A percentile compares a stretch with the other conserved stretches of the same genome.
Evolutionary conservation across 1,140 invertebrate species (phyloP).

Genomic region (Forficula auricularia): DNA sequence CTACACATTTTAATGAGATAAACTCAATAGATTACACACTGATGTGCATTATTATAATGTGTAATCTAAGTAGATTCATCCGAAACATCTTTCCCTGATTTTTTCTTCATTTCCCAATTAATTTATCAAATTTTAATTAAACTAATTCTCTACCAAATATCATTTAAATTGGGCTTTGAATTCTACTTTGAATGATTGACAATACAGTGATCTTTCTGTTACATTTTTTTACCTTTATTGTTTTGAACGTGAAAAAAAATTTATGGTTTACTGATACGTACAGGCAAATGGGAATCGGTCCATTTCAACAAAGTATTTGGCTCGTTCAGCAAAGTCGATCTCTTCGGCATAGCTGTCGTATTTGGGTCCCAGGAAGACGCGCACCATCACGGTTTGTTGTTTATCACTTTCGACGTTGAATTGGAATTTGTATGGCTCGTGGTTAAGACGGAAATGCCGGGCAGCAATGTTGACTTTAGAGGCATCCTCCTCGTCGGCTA

Average conservation of each 20-base stretch:
- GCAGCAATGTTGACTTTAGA: slow-evolving; percentile 42
- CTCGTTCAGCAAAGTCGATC: slow-evolving; percentile 28
- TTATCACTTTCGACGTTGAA: slow-evolving; percentile 37
- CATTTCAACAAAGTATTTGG: slow-evolving; percentile 43
- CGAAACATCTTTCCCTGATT: no score
- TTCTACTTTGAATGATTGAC: not conserved
- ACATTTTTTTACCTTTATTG: not conserved
- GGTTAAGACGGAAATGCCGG: slow-evolving; percentile 36
- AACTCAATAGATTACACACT: no score
- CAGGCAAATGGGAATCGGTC: slow-evolving; percentile 28
- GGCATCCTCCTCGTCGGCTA: slow-evolving; percentile 9
- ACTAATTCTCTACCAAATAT: no score
- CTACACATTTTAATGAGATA: no score
- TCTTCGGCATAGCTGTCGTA: slow-evolving; percentile 35
- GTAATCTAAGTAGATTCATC: no score
- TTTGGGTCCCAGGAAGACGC: slow-evolving; percentile 51
- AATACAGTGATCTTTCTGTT: not conserved
- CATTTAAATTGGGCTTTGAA: no score
- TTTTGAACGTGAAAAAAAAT: not conserved
- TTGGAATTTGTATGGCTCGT: slow-evolving; percentile 43
- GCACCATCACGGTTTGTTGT: slow-evolving; percentile 32
- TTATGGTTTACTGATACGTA: slow-evolving; percentile 19
- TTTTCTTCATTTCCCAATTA: no score
- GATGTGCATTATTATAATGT: no score
- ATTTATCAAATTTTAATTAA: no score